Percentiles rank a stretch among this genome's conserved stretches.
Conservation (phyloP, 1,140 invertebrate species). For the Microvelia longipes region DNA sequence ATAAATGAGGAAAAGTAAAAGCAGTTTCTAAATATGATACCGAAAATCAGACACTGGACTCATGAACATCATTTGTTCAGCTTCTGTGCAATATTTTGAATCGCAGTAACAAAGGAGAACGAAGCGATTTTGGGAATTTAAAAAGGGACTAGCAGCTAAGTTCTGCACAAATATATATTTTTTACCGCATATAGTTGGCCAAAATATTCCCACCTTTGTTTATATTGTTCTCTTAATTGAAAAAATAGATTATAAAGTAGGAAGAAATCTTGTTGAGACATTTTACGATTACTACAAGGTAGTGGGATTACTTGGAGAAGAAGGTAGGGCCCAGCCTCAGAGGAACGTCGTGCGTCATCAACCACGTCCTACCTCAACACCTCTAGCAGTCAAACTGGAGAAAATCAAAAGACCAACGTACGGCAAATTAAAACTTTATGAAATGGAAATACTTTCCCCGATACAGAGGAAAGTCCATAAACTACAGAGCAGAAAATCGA, state of each 20-base stretch:
- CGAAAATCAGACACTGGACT: too few relatives aligned
- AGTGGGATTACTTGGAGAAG: slow-evolving; percentile 36
- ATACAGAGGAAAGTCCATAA: not conserved
- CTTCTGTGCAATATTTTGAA: too few relatives aligned
- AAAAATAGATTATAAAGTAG: slow-evolving; percentile 53
- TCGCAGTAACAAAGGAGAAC: too few relatives aligned
- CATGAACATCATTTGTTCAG: too few relatives aligned
- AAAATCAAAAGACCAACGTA: not conserved
- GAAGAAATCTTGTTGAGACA: slow-evolving; percentile 56
- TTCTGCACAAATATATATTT: too few relatives aligned
- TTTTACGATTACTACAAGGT: slow-evolving; percentile 66
- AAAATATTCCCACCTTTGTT: too few relatives aligned
- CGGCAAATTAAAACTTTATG: not conserved
- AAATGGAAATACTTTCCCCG: not conserved
- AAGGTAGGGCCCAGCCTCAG: slow-evolving; percentile 4
- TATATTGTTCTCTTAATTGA: too few relatives aligned
- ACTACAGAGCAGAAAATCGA: not conserved
- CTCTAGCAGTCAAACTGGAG: not conserved
- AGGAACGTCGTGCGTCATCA: not conserved
- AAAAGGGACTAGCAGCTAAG: too few relatives aligned
- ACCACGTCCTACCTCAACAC: not conserved
- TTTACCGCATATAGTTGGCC: too few relatives aligned
- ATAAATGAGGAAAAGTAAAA: too few relatives aligned
- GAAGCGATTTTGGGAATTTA: too few relatives aligned
- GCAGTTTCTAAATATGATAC: too few relatives aligned